These are phyloP conservation scores for Caenorhabditis sinica DNA, from an alignment of 2,888 invertebrate genomes.

Conservation along the genomic window DNA sequence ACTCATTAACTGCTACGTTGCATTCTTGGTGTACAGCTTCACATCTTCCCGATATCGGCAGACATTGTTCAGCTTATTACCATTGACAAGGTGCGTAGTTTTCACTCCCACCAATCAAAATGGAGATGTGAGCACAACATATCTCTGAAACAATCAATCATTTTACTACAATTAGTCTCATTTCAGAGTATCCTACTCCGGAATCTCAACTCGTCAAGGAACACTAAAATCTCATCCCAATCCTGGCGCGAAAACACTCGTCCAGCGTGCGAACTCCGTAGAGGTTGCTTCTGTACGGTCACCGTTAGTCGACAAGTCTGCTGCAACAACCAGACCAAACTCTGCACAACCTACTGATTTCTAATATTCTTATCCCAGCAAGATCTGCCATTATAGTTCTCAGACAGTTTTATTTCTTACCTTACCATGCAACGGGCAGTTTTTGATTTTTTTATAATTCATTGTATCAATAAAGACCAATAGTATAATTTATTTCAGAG, in stretches of 20 bases:
- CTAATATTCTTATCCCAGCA: neutral
- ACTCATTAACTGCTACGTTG: constrained; percentile 79
- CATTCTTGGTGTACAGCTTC: constrained; percentile 76
- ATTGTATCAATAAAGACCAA: too few species aligned
- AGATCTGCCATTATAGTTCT: neutral
- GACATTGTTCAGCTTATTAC: constrained; percentile 69
- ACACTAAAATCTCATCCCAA: constrained; percentile 53
- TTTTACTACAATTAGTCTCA: neutral
- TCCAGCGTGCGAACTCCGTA: constrained; percentile 52
- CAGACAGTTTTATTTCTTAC: neutral
- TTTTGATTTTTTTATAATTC: neutral
- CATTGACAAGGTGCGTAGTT: constrained; percentile 65
- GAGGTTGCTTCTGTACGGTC: constrained; percentile 47
- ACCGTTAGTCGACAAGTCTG: constrained; percentile 36
- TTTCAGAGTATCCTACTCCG: constrained; percentile 64
- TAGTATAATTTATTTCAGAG: too few species aligned
- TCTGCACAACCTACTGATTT: constrained; percentile 52
- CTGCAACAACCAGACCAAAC: constrained; percentile 25
- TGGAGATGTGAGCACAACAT: too few species aligned
- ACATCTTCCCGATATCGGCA: constrained; percentile 75
- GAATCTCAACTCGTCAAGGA: constrained; percentile 65
- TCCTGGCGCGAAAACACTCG: constrained; percentile 33
- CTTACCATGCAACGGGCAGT: neutral
- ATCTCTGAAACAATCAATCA: neutral
- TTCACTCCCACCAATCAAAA: too few species aligned